A percentile compares a stretch with the other conserved stretches of the same genome.
Conservation (phyloP, 2,888 invertebrate species). For the Polia nebulosa region DNA sequence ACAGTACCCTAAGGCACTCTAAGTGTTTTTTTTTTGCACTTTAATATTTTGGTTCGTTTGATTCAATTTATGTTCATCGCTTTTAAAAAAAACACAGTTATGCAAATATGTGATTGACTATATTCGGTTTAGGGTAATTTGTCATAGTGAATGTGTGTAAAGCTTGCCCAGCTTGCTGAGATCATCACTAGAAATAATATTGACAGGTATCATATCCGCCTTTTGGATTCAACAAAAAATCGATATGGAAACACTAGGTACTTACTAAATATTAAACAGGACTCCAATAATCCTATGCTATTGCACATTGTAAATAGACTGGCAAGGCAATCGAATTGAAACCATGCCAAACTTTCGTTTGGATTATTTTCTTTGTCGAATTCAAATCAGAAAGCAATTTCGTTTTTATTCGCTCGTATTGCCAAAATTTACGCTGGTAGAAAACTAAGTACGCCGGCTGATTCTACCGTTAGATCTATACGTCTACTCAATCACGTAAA, state of each 20-base stretch:
- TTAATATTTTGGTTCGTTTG: not conserved
- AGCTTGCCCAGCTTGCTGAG: not conserved
- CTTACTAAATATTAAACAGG: not conserved
- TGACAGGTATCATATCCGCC: not conserved
- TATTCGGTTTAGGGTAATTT: too few species aligned
- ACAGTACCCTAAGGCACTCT: not conserved
- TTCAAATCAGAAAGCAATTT: not conserved
- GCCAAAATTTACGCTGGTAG: conserved; percentile 7
- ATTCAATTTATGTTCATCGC: not conserved
- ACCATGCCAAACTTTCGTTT: conserved; percentile 9
- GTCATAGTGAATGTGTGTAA: too few species aligned
- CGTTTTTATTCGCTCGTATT: conserved; percentile 13
- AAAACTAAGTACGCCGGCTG: conserved; percentile 3
- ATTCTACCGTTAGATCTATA: conserved; percentile 17
- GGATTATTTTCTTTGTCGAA: not conserved
- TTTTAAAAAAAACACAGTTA: not conserved
- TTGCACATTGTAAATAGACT: not conserved
- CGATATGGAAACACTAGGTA: too few species aligned
- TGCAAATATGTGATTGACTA: not conserved
- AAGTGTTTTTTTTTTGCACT: not conserved
- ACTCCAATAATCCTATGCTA: not conserved
- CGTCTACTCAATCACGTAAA: not conserved
- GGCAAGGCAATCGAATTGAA: conserved; percentile 5
- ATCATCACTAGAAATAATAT: not conserved
- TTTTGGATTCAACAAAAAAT: not conserved